phyloP scores from a whole-genome alignment of 2,113 vertebrate genomes.

The Syrmaticus mikado region DNA sequence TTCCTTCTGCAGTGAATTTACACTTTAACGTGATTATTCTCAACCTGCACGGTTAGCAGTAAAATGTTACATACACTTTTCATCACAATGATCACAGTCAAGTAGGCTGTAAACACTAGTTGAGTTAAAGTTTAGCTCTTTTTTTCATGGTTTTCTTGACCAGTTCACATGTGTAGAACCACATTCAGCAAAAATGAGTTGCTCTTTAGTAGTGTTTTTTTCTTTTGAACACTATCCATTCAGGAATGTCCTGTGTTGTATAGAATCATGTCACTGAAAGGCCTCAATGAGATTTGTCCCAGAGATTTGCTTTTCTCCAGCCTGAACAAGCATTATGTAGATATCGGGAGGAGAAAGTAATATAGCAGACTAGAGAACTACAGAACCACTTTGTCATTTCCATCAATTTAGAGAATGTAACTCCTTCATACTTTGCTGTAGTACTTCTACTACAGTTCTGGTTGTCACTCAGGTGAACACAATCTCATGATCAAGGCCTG shows the following conservation, averaged over 20 bases:
- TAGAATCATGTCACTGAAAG: background rate
- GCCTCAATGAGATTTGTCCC: background rate
- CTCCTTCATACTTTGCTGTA: background rate
- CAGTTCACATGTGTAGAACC: accelerated
- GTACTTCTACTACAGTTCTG: background rate
- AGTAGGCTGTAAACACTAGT: background rate
- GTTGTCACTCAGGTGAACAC: background rate
- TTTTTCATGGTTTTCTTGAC: background rate
- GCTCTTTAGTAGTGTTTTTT: background rate
- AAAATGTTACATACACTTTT: background rate
- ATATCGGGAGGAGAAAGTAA: background rate
- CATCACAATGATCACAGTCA: background rate
- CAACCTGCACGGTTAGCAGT: background rate
- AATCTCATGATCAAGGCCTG: background rate
- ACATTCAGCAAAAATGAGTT: background rate
- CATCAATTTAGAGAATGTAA: background rate
- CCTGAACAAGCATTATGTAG: background rate
- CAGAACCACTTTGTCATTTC: background rate
- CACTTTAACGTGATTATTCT: background rate
- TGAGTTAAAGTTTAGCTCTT: background rate
- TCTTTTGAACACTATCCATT: background rate
- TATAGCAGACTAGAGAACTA: background rate
- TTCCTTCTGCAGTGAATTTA: background rate
- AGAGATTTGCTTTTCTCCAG: background rate
- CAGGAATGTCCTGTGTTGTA: background rate